phyloP scores from a whole-genome alignment of 2,113 vertebrate species.

The Semnornis frantzii region DNA sequence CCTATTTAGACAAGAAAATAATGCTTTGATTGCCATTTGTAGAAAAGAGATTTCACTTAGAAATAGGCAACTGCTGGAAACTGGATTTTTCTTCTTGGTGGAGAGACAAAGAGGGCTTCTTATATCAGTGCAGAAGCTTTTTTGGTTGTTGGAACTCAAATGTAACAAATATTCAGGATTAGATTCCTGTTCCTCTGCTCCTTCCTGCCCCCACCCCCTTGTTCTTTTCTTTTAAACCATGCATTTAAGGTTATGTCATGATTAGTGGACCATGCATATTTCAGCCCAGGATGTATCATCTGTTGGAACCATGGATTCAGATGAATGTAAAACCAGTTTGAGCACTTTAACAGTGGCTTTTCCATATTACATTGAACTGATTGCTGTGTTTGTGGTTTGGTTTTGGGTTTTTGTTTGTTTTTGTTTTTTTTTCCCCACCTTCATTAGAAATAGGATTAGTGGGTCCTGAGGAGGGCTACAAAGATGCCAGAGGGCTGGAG shows the following conservation, averaged over 20 bases:
- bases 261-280: neutral
- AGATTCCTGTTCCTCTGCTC: neutral
- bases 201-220: no score
- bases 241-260: neutral
- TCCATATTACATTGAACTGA: neutral
- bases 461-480: no score
- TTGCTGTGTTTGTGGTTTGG: neutral
- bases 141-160: neutral
- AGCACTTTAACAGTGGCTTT: neutral
- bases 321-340: neutral
- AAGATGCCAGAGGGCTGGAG: no score
- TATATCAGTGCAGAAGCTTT: neutral
- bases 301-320: neutral
- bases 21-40: neutral
- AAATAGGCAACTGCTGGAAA: neutral
- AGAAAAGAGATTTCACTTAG: neutral
- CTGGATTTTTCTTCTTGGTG: neutral
- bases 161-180: neutral
- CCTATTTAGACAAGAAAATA: neutral
- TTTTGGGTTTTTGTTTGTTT: no score
- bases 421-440: neutral
- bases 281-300: neutral
- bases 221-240: neutral
- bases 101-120: neutral
- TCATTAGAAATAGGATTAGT: neutral